phyloP scores from a whole-genome alignment of 2,797 vertebrate genomes.

The Coregonus sp. region DNA sequence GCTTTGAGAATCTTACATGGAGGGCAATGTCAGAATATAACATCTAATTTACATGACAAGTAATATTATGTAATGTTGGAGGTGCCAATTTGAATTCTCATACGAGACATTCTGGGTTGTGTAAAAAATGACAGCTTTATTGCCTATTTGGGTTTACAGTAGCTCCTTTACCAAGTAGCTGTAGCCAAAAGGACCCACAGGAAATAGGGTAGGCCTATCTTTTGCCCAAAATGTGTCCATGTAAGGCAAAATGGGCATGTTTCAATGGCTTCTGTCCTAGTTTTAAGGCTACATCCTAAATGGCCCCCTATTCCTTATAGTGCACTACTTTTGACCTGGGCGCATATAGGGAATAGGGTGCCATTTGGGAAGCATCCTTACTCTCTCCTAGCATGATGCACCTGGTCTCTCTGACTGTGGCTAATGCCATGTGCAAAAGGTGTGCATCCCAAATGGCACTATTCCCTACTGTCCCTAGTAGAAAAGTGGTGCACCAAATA shows the following conservation, averaged over 20 bases:
- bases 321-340: no score
- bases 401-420: neutral
- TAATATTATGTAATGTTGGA: conserved; percentile 27
- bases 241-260: neutral
- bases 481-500: no score
- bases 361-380: neutral
- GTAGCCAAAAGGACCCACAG: neutral
- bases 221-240: neutral
- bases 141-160: neutral
- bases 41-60: conserved; percentile 47
- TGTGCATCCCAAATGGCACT: no score
- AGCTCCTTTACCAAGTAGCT: neutral
- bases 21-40: conserved; percentile 50
- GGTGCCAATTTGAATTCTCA: conserved; percentile 38
- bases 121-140: neutral
- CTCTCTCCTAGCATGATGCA: neutral
- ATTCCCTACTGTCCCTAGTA: no score
- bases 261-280: neutral
- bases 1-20: conserved; percentile 39
- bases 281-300: neutral
- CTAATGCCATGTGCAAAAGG: neutral
- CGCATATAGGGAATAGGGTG: no score
- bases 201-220: neutral
- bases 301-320: neutral
- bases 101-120: neutral